phyloP scores from a whole-genome alignment of 64 coral and sea anemone genomes.

The Montipora efflorescens region DNA sequence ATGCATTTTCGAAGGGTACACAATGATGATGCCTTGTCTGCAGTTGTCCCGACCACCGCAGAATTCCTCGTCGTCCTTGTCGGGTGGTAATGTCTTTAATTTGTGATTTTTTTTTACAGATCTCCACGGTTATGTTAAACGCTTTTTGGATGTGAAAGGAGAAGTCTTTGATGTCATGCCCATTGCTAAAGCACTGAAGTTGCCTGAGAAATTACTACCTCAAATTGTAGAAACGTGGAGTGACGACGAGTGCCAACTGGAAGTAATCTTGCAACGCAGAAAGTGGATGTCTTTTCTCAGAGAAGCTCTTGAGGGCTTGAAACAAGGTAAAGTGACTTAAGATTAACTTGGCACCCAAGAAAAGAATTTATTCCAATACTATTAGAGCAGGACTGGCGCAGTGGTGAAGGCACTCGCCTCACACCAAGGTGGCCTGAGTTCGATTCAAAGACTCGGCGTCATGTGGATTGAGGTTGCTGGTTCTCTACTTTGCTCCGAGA shows the following conservation, averaged over 20 bases:
- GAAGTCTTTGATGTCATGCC: constrained; percentile 21
- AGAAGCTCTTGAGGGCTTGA: neutral
- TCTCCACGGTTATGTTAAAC: constrained; percentile 12
- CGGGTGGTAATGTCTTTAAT: neutral
- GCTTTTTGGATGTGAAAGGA: neutral
- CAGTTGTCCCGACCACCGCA: too few species aligned
- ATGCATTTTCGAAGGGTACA: too few species aligned
- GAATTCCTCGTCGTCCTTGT: neutral
- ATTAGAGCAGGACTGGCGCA: too few species aligned
- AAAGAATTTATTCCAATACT: too few species aligned
- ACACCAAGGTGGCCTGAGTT: too few species aligned
- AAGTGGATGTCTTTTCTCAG: neutral
- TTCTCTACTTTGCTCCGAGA: too few species aligned
- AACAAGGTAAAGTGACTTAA: neutral
- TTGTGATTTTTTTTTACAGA: constrained; percentile 16
- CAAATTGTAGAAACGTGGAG: neutral
- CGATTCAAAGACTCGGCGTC: too few species aligned
- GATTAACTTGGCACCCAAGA: too few species aligned
- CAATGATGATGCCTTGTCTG: too few species aligned
- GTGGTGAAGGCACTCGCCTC: too few species aligned
- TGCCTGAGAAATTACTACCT: neutral
- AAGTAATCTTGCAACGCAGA: neutral
- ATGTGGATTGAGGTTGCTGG: too few species aligned
- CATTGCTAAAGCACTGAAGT: neutral
- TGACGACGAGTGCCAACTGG: constrained; percentile 33